phyloP scores from a whole-genome alignment of 2,888 invertebrate species.

The Drosophila dives region DNA sequence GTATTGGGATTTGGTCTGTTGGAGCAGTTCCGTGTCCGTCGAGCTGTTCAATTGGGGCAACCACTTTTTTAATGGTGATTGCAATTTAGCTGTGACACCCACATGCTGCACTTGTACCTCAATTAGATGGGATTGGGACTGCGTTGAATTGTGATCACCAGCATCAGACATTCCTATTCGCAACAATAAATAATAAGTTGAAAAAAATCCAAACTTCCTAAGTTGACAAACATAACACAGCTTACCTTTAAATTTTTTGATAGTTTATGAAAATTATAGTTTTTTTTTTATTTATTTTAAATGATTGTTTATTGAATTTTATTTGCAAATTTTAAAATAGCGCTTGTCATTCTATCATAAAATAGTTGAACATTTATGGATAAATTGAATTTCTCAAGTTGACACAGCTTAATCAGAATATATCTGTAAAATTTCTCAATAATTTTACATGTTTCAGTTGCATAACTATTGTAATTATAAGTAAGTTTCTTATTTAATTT shows the following conservation, averaged over 20 bases:
- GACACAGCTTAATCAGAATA: background rate
- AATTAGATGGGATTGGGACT: slow-evolving; percentile 78
- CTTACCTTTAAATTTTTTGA: background rate
- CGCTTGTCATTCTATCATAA: background rate
- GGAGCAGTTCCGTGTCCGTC: slow-evolving; percentile 76
- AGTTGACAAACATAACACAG: slow-evolving; percentile 16
- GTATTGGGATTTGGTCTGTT: slow-evolving; percentile 61
- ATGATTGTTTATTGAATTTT: background rate
- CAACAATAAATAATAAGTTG: background rate
- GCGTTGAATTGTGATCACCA: slow-evolving; percentile 58
- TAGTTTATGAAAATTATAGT: background rate
- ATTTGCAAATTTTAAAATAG: background rate
- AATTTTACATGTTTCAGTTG: background rate
- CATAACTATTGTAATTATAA: background rate
- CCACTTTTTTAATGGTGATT: slow-evolving; percentile 77
- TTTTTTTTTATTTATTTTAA: background rate
- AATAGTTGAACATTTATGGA: slow-evolving; percentile 26
- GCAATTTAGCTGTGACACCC: slow-evolving; percentile 82
- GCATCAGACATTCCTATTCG: slow-evolving; percentile 71
- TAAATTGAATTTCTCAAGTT: background rate
- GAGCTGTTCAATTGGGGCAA: slow-evolving; percentile 75
- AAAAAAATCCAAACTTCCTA: background rate
- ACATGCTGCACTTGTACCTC: slow-evolving; percentile 82
- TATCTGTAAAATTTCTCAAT: background rate
- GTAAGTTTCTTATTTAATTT: background rate